Evolutionary conservation across 2,888 invertebrate species (phyloP).

Genomic region (Spialia ferax): DNA sequence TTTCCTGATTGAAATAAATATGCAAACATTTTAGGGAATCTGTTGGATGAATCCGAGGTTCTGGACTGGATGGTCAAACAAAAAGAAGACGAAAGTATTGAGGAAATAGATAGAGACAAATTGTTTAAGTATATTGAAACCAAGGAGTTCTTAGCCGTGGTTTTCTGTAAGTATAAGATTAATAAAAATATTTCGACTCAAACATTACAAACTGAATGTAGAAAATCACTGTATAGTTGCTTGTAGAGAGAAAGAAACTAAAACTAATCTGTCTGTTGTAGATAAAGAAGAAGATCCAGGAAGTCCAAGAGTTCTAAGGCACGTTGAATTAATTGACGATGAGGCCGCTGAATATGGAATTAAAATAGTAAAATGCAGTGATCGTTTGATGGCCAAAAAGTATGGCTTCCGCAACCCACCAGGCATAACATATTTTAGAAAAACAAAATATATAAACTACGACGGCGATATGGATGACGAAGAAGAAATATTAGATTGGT

Average conservation of each 20-base stretch:
- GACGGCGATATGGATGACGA: conserved; percentile 97
- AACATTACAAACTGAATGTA: background rate
- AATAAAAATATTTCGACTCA: background rate
- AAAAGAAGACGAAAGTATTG: conserved; percentile 96
- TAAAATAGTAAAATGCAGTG: conserved; percentile 95
- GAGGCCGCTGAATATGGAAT: conserved; percentile 97
- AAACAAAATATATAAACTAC: conserved; percentile 95
- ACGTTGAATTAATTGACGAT: conserved; percentile 96
- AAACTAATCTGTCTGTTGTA: conserved; percentile 56
- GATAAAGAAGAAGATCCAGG: conserved; percentile 94
- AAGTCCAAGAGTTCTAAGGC: conserved; percentile 92
- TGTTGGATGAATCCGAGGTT: conserved; percentile 92
- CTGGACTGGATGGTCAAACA: conserved; percentile 97
- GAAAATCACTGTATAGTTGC: no score
- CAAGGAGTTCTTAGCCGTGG: conserved; percentile 96
- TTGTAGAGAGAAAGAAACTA: no score
- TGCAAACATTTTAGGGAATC: conserved; percentile 80
- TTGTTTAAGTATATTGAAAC: conserved; percentile 94
- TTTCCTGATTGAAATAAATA: conserved; percentile 58
- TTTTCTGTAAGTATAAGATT: conserved; percentile 93
- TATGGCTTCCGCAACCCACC: conserved; percentile 96
- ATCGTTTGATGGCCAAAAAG: conserved; percentile 97
- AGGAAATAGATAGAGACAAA: conserved; percentile 94
- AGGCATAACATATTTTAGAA: conserved; percentile 96
- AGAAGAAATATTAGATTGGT: conserved; percentile 96